Base-by-base conservation (phyloP, 2,113 vertebrate species). In the Sardina pilchardus region DNA sequence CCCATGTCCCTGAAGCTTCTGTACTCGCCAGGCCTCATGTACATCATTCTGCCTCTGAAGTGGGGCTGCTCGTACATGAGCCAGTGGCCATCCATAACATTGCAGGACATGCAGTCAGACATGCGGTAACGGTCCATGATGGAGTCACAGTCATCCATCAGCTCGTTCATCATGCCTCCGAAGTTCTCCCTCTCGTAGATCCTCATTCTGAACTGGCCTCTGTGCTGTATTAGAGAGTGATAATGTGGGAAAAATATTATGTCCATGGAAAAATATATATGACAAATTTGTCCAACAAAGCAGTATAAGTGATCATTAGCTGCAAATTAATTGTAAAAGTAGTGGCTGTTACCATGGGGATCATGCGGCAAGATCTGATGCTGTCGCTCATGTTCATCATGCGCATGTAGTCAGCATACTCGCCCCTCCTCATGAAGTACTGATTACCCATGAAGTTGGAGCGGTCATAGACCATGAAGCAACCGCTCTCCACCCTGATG, bases 61-160 rank as follows among this genome's bases (percentile, higher is more conserved):
- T 91, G 81, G 80, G 92, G 86, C 83, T 89, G 88, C 39, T 92
- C 92, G 81, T 91, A 91, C 81, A 92, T 88, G 63, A 89, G 85
- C 92, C 92, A 92, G 83, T 92, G 90, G 42, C 91, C 92, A 19
- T 92, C 91, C 88, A 92, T 92, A 50, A 93, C 91, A 44, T 91
- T 85, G 81, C 90, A 92, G 47, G 92, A 93, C 85, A 91, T 89
- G 36, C 90, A 91, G 81, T 93, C 88, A 56, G 86, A 89, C 88
- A 91, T 87, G 26, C 30, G 88, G 84, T 90, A 91, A 19, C 88
- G 83, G 24, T 91, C 92, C 87, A 34, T 85, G 82, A 91, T 82
- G 42, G 85, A 90, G 43, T 92, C 89, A 75, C 92, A 93, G 53
- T 93, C 91, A 24, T 90, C 89, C 83, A 81, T 87, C 84, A 92